These are phyloP conservation scores for Metacarcinus magister DNA, from an alignment of 2,888 invertebrate genomes.

Conservation along the genomic window DNA sequence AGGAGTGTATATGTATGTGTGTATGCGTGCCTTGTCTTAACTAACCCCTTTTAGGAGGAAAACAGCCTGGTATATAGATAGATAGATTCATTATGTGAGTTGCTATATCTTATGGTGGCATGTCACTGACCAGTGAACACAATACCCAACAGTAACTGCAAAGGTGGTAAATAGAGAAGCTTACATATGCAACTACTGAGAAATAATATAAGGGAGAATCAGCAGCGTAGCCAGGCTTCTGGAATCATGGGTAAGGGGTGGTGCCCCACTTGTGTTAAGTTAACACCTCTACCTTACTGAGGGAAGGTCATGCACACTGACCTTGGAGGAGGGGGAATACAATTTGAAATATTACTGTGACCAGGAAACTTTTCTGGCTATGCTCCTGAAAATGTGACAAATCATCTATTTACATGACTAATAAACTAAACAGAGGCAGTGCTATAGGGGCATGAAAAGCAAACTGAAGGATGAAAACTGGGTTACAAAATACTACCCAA, in stretches of 20 bases:
- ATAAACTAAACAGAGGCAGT: not conserved
- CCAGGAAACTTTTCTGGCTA: not conserved
- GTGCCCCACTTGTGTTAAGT: not conserved
- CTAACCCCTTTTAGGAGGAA: not conserved
- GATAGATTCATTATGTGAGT: not conserved
- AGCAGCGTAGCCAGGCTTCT: not conserved
- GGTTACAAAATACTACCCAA: not conserved
- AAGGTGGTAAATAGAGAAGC: not conserved
- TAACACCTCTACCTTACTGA: not conserved
- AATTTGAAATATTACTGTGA: not conserved
- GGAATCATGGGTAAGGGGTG: not conserved
- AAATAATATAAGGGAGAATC: not conserved
- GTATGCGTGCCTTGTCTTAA: not conserved
- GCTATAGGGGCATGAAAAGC: not conserved
- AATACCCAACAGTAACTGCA: not conserved
- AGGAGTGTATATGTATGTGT: not conserved
- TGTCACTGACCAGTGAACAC: not conserved
- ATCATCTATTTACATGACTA: not conserved
- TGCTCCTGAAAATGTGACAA: slow-evolving; percentile 11
- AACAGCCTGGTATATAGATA: no score
- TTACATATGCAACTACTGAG: not conserved
- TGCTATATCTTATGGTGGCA: not conserved
- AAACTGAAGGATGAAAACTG: not conserved
- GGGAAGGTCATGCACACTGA: not conserved
- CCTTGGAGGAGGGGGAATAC: not conserved